phyloP scores from a whole-genome alignment of 2,888 invertebrate genomes.

The Atherix ibis region DNA sequence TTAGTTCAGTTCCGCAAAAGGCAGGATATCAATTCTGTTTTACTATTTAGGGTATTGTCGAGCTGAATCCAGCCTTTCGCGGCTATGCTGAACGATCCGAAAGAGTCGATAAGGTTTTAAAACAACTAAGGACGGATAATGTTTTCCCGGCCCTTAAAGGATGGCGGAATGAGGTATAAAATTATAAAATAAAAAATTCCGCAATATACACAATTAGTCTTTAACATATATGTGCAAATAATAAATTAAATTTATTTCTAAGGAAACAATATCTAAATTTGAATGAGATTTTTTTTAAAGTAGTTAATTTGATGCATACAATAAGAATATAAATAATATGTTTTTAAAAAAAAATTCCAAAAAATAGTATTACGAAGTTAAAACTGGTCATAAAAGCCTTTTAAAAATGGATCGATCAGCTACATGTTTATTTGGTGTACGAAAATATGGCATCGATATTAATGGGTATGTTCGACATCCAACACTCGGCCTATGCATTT shows the following conservation, averaged over 20 bases:
- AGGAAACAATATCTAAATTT: not conserved
- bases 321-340: too few species aligned
- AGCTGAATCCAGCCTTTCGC: conserved; percentile 73
- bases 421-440: conserved; percentile 83
- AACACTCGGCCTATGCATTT: conserved; percentile 62
- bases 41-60: conserved; percentile 48
- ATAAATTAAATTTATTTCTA: not conserved
- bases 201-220: not conserved
- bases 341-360: too few species aligned
- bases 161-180: conserved; percentile 84
- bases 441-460: conserved; percentile 88
- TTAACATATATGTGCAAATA: not conserved
- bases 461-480: conserved; percentile 83
- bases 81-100: conserved; percentile 69
- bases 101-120: conserved; percentile 62
- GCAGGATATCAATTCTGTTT: too few species aligned
- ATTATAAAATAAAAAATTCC: not conserved
- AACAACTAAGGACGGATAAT: conserved; percentile 56
- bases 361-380: conserved; percentile 71
- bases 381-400: conserved; percentile 43
- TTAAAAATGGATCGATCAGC: conserved; percentile 84
- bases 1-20: too few species aligned
- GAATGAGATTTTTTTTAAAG: too few species aligned
- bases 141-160: conserved; percentile 70
- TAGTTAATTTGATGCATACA: too few species aligned